Percentiles rank a stretch among this genome's conserved stretches.
Conservation (phyloP, 2,113 vertebrate species). For the Nerophis ophidion region DNA sequence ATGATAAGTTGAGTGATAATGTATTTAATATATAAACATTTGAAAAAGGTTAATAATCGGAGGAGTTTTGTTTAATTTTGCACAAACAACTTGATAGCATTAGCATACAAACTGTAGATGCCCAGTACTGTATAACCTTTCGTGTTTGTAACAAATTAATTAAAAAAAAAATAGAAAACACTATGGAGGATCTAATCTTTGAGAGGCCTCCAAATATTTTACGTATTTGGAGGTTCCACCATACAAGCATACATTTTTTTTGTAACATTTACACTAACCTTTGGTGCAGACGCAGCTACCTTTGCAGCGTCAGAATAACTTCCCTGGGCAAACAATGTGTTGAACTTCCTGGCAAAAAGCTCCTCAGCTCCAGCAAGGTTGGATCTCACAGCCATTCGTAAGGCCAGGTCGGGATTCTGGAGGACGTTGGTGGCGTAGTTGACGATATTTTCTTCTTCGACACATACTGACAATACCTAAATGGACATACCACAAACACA, state of each 20-base stretch:
- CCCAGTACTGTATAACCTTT: no score
- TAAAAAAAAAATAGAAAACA: background rate
- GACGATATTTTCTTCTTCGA: conserved; percentile 93
- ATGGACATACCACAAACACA: background rate
- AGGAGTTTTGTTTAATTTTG: no score
- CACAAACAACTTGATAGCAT: no score
- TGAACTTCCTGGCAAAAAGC: conserved; percentile 86
- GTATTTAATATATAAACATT: no score
- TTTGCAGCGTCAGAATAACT: conserved; percentile 88
- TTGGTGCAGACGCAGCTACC: conserved; percentile 86
- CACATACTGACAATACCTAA: conserved; percentile 88
- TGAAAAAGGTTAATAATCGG: no score
- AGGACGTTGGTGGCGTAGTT: conserved; percentile 85
- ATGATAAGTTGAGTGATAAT: no score
- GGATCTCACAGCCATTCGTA: conserved; percentile 85
- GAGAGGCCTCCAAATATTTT: no score
- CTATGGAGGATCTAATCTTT: no score
- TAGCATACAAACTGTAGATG: no score
- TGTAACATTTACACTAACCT: conserved; percentile 63
- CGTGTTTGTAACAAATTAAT: background rate
- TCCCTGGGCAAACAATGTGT: conserved; percentile 83
- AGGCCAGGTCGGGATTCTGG: conserved; percentile 86
- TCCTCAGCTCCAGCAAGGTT: conserved; percentile 88
- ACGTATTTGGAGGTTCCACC: no score
- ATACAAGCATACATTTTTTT: no score